Evolutionary conservation across 1,140 invertebrate species (phyloP), one percentile per base, ranked within the genome.

Genomic region (Drosophila gunungcola): DNA sequence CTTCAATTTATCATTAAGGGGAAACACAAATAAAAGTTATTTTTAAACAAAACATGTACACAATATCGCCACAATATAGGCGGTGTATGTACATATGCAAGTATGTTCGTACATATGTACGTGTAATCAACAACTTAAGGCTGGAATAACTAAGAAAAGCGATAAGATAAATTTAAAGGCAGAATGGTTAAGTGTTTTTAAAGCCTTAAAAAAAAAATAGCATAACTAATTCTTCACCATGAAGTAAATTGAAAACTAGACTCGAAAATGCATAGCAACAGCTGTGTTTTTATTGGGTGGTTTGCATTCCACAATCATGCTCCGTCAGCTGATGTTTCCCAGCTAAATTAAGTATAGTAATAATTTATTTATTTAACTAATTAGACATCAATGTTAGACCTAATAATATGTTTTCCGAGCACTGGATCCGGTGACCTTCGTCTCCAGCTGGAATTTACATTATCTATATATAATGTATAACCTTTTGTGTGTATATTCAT

Each of bases 11-110:
- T 49, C 48, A 49, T 32, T 34, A 34, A 13, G 48, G n/a, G 48
- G n/a, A 13, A 49, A 49, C 27, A 49, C 29, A 49, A 49, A 49
- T 27, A 13, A 27, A 29, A 49, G 48, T 49, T 49, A 49, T 49
- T 49, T 49, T 49, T 49, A 49, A 49, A 49, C 29, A 32, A 32
- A 12, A 32, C 29, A 32, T 49, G 48, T 49, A 13, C 48, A 13
- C 48, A 49, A 34, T 12, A 32, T 32, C 4, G 43, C 43, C 21
- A 25, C 43, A 25, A 46, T 25, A 29, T 27, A 29, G 27, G 46
- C 46, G 46, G 43, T 46, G 48, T 52, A 39, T 60, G 21, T 61
- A 46, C 7, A 27, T 56, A 12, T 25, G 32, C 52, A 45, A 32
- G 45, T 53, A 29, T 32, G 38, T 46, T 25, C 10, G 16, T 46